Base-by-base conservation (phyloP, 2,888 invertebrate genomes). In the Iselma pallidipennis region DNA sequence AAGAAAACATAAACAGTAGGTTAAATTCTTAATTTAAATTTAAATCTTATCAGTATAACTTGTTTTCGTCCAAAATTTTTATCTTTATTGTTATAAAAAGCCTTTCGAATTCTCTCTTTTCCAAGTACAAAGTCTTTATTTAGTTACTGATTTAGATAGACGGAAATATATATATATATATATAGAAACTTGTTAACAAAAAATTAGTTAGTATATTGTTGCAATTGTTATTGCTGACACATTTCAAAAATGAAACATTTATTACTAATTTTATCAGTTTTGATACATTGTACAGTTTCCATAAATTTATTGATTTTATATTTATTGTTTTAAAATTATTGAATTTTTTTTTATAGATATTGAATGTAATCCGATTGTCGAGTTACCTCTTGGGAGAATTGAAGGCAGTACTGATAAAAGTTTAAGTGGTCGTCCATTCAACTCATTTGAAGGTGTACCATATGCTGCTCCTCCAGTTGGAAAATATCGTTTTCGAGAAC, bases 401-500 rank as follows among this genome's bases (percentile, higher is more conserved):
- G 54, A 16, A 63, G 65, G 54, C 67, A 64, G 66, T 67, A 69
- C 26, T 67, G 59, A 28, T 68, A 31, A 25, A 10, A 45, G 49
- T 48, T 45, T 42, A 26, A 25, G 48, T 28, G 65, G 61, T 9
- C 42, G 52, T 9, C 19, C 19, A 26, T 65, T 53, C 31, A 16
- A 37, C 25, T 59, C 64, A 33, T 70, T 70, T 52, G 70, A 70
- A 56, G 68, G 70, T 65, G 61, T 70, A 4, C 70, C 70, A 4
- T 70, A 62, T 53, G 70, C 70, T 12, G 61, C 60, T 52, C 67
- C 70, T 19, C 70, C 70, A 7, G 56, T 65, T 14, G 67, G 65
- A 23, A 23, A 65, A 25, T 54, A 61, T 5, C 59, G 70, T 55
- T 69, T 69, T 54, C 6, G 14, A 7, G 51, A 28, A 69, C 85